Base-by-base conservation (phyloP, 92 coral and sea anemone species). In the Palythoa grandiflora region DNA sequence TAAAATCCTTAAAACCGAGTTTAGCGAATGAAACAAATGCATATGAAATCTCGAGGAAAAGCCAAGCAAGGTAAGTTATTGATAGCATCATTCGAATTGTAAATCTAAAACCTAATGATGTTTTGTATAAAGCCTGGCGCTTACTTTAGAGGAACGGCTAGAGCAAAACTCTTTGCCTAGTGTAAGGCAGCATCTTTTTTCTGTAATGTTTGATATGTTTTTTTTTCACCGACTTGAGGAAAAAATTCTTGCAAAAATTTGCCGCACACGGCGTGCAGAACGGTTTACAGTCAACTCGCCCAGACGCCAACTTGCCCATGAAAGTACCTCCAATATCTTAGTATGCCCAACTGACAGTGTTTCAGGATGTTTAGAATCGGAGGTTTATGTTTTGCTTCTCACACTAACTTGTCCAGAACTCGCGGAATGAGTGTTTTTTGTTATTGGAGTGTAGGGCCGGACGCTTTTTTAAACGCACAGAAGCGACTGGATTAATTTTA, bases 371-470 rank as follows among this genome's bases (percentile, higher is more conserved):
- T 71, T 71, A 71, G 38, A 71, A 71, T 71, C 55, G 78, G 44
- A 47, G 44, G 44, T 73, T 74, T 61, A 61, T 74, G 57, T 74
- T 47, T 74, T 20, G 78, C 78, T 74, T 74, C 78, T 74, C 57
- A 15, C 2, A 40, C 3, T 71, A 71, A 71, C 44, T 37, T 71
- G 17, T 35, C 48, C 75, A 71, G 48, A 71, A 71, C 48, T 36
- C 75, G 75, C 48, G 47, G 75, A 15, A 7, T 71, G 48, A 71
- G 47, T 1, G 75, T 71, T 71, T 71, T 68, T 71, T 71, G 75
- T 71, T 71, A 6, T 71, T 71, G 75, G 47, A 71, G 20, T 68
- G 73, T 13, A 71, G 75, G 47, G 48, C 9, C 75, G 47, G 75
- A 36, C 75, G 75, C 75, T 71, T 71, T 36, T 71, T 35, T 71